Evolutionary conservation across 2,888 invertebrate genomes (phyloP), one percentile per base, ranked within the genome.

Genomic region (Protophormia terraenovae): DNA sequence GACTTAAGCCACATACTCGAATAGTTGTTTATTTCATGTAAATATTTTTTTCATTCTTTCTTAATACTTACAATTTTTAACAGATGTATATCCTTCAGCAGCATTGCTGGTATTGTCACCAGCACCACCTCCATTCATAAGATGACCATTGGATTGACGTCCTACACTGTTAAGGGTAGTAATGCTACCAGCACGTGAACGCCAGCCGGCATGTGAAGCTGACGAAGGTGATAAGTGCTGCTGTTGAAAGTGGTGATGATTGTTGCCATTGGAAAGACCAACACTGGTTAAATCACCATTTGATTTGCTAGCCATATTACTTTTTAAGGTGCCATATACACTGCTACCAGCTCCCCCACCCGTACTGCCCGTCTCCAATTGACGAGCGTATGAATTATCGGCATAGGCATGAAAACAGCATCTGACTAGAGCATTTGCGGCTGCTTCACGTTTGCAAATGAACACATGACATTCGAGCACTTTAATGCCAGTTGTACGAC

Each of bases 381-480:
- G 96, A 89, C 96, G 96, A 60, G 97, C 98, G 92, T 98, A 98
- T 87, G 97, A 97, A 89, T 97, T 97, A 93, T 98, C 98, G 0
- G 98, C 98, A 93, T 98, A 99, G 67, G 98, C 98, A 93, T 98
- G 98, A 93, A 99, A 99, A 93, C 98, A 98, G 93, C 98, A 98
- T 89, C 98, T 95, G 87, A 99, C 99, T 90, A 99, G 95, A 89
- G 99, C 99, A 93, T 99, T 98, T 86, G 99, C 99, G 62, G 99
- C 99, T 91, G 98, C 97, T 93, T 98, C 98, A 80, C 98, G 95
- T 89, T 98, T 97, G 93, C 98, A 98, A 90, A 99, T 98, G 93
- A 99, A 99, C 87, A 98, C 98, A 93, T 99, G 99, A 94, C 99
- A 99, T 93, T 99, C 99, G 86, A 99, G 94, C 78, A 98, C 98